These are phyloP conservation scores for Holothuria glaberrima DNA, from an alignment of 35 echinoderm and acorn worm genomes.

Conservation along the genomic window DNA sequence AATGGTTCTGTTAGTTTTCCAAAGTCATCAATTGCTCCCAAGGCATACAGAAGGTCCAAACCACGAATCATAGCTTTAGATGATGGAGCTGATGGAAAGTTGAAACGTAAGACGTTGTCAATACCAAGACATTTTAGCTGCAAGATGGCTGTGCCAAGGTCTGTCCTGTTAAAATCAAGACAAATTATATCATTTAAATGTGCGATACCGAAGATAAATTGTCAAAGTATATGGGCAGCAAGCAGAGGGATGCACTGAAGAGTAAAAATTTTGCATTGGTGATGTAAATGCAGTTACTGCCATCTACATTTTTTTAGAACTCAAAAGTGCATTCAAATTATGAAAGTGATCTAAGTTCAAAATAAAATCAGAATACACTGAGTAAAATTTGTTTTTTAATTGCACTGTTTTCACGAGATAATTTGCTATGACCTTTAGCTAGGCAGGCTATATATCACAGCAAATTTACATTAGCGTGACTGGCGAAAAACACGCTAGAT, in stretches of 20 bases:
- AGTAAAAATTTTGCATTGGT: too few species aligned
- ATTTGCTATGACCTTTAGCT: too few species aligned
- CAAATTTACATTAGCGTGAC: too few species aligned
- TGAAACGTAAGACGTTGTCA: slow-evolving; percentile 97
- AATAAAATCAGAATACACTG: not conserved
- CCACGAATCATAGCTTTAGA: slow-evolving; percentile 95
- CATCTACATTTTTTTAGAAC: too few species aligned
- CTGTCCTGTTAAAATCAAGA: slow-evolving; percentile 60
- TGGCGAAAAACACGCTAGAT: too few species aligned
- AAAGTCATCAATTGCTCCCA: slow-evolving; percentile 85
- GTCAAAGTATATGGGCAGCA: not conserved
- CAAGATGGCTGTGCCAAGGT: slow-evolving; percentile 85
- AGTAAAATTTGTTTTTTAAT: not conserved
- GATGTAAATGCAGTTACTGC: too few species aligned
- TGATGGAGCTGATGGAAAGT: slow-evolving; percentile 87
- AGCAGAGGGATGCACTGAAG: too few species aligned
- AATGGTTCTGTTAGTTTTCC: slow-evolving; percentile 87
- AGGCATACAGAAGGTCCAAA: slow-evolving; percentile 92
- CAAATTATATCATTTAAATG: too few species aligned
- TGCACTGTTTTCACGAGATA: not conserved
- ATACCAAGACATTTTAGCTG: slow-evolving; percentile 96
- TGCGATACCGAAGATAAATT: not conserved
- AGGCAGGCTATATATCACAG: too few species aligned
- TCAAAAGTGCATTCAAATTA: too few species aligned
- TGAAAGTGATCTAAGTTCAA: not conserved